Conservation (phyloP, 2,797 vertebrate genomes). For the Harpagifer antarcticus region DNA sequence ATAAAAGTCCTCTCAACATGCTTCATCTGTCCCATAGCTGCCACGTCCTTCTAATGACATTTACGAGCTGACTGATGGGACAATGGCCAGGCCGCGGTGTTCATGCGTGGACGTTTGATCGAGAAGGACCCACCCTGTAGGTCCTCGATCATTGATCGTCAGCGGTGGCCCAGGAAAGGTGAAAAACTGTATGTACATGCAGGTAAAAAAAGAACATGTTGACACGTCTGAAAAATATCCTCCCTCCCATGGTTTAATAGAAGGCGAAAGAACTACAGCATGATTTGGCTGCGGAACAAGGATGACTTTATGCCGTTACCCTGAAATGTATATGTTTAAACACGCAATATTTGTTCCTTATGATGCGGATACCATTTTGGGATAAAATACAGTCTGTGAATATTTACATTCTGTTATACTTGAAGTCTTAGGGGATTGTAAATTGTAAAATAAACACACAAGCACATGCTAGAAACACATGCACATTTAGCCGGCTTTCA, state of each 20-base stretch:
- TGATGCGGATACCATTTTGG: constrained; percentile 28
- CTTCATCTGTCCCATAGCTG: constrained; percentile 48
- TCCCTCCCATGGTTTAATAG: background rate
- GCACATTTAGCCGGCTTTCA: constrained; percentile 1
- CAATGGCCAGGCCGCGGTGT: constrained; percentile 59
- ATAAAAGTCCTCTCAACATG: constrained; percentile 63
- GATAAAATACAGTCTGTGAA: constrained; percentile 47
- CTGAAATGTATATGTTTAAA: constrained; percentile 24
- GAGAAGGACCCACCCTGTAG: constrained; percentile 22
- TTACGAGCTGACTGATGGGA: constrained; percentile 78
- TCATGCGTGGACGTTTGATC: constrained; percentile 38
- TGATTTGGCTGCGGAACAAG: constrained; percentile 40
- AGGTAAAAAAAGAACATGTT: background rate
- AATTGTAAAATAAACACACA: constrained; percentile 23
- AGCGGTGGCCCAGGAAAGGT: background rate
- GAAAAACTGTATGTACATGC: constrained; percentile 17
- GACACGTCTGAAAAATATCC: constrained; percentile 23
- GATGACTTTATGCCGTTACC: constrained; percentile 40
- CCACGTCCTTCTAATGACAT: constrained; percentile 62
- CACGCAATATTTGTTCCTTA: constrained; percentile 42
- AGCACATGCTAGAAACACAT: constrained; percentile 1
- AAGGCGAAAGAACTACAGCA: constrained; percentile 23
- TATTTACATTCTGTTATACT: constrained; percentile 57
- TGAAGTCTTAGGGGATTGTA: constrained; percentile 21
- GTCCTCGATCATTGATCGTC: constrained; percentile 9